Percentiles rank a stretch among this genome's conserved stretches.
Conservation (phyloP, 2,113 vertebrate species). For the Festucalex cinctus region DNA sequence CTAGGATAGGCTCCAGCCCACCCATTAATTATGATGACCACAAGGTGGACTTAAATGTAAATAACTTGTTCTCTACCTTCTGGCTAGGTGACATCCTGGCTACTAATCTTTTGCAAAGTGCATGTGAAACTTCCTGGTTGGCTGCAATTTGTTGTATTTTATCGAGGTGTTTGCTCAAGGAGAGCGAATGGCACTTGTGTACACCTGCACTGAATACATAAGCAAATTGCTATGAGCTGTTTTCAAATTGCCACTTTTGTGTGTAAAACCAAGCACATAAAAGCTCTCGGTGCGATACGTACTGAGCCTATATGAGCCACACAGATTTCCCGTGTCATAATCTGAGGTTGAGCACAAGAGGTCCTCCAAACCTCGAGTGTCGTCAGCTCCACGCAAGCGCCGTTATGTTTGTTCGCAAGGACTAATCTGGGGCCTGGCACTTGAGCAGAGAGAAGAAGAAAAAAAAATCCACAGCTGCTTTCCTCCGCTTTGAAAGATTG, state of each 20-base stretch:
- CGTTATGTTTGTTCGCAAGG: slow-evolving; percentile 17
- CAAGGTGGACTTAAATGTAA: too few species aligned
- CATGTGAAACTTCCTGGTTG: not conserved
- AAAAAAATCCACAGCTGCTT: slow-evolving; percentile 24
- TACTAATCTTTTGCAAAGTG: not conserved
- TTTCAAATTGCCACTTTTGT: not conserved
- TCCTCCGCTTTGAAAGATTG: slow-evolving; percentile 24
- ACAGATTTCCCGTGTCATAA: not conserved
- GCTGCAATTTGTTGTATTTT: not conserved
- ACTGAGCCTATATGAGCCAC: not conserved
- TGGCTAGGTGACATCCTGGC: too few species aligned
- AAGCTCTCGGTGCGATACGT: not conserved
- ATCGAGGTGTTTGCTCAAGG: not conserved
- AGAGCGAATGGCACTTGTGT: not conserved
- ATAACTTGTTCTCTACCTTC: too few species aligned
- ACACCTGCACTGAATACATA: not conserved
- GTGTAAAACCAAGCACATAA: not conserved
- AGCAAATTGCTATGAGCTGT: not conserved
- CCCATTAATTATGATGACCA: too few species aligned
- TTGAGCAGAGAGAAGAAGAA: slow-evolving; percentile 17
- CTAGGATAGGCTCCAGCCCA: too few species aligned
- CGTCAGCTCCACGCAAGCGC: slow-evolving; percentile 8
- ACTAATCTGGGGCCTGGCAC: slow-evolving; percentile 26
- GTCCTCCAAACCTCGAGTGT: slow-evolving; percentile 21
- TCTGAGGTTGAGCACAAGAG: slow-evolving; percentile 10